Conservation (phyloP, 2,113 vertebrate genomes). For the Petaurus breviceps region DNA sequence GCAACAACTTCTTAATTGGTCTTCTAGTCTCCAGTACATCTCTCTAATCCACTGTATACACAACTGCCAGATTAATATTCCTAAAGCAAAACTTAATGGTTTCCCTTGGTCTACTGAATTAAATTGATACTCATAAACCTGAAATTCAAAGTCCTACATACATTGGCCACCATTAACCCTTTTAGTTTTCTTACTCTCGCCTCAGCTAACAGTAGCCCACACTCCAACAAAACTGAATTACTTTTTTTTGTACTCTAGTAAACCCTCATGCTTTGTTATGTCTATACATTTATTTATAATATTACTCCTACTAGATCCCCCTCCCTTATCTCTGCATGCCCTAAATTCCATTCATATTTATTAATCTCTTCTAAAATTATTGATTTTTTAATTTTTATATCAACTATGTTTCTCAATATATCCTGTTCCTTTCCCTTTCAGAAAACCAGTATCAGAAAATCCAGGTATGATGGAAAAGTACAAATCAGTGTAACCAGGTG, state of each 20-base stretch:
- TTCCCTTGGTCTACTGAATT: not conserved
- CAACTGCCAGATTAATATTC: not conserved
- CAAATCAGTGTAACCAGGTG: too few species aligned
- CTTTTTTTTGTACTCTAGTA: not conserved
- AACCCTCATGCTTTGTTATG: not conserved
- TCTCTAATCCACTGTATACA: not conserved
- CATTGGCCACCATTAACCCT: not conserved
- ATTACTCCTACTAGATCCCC: not conserved
- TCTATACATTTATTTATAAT: not conserved
- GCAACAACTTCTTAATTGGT: not conserved
- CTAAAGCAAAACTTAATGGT: not conserved
- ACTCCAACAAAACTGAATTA: not conserved
- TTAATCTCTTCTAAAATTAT: not conserved
- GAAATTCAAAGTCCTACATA: not conserved
- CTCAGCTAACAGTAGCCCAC: not conserved
- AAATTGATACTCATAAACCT: not conserved
- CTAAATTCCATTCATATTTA: not conserved
- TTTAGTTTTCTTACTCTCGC: not conserved
- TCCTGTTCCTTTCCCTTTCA: not conserved
- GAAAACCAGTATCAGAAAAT: not conserved
- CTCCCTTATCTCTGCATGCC: not conserved
- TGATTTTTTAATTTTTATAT: not conserved
- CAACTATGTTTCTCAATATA: not conserved
- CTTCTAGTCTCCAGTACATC: not conserved
- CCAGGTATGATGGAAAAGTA: too few species aligned